Percentiles rank a stretch among this genome's conserved stretches.
Evolutionary conservation across 2,888 invertebrate genomes (phyloP).

Genomic region (Acleris emargana): DNA sequence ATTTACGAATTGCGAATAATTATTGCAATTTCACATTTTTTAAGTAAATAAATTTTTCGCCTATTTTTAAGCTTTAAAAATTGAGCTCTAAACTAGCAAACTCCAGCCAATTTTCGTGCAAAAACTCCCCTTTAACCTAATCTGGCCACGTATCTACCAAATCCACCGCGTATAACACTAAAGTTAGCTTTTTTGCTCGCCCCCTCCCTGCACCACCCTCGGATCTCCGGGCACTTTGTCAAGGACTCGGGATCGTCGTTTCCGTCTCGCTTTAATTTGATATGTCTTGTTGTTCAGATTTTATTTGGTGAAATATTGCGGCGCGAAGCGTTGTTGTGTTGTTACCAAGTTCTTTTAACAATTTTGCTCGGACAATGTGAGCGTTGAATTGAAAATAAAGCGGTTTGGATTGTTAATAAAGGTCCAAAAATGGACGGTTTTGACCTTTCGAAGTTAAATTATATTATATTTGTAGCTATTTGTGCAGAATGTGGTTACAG

Average conservation of each 20-base stretch:
- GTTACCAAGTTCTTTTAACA: neutral
- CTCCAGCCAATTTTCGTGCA: slow-evolving; percentile 18
- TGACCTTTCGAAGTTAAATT: neutral
- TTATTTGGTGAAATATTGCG: slow-evolving; percentile 34
- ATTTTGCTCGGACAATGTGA: neutral
- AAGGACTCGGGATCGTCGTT: slow-evolving; percentile 27
- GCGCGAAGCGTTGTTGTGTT: slow-evolving; percentile 1
- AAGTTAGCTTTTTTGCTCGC: slow-evolving; percentile 30
- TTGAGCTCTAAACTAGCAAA: neutral
- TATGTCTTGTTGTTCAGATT: slow-evolving; percentile 36
- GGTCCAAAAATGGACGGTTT: no score
- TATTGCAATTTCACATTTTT: no score
- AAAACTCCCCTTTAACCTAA: slow-evolving; percentile 30
- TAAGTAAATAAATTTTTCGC: no score
- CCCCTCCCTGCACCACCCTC: neutral
- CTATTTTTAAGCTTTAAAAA: no score
- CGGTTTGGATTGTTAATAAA: neutral
- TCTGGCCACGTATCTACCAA: slow-evolving; percentile 33
- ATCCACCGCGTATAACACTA: slow-evolving; percentile 32
- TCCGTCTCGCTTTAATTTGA: slow-evolving; percentile 33
- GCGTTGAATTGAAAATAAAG: neutral
- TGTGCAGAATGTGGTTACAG: no score
- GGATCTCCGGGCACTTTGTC: slow-evolving; percentile 34
- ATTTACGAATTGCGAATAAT: no score
- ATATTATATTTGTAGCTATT: no score